These are phyloP conservation scores for Malacosoma neustria DNA, from an alignment of 2,888 invertebrate species.

Conservation along the genomic window DNA sequence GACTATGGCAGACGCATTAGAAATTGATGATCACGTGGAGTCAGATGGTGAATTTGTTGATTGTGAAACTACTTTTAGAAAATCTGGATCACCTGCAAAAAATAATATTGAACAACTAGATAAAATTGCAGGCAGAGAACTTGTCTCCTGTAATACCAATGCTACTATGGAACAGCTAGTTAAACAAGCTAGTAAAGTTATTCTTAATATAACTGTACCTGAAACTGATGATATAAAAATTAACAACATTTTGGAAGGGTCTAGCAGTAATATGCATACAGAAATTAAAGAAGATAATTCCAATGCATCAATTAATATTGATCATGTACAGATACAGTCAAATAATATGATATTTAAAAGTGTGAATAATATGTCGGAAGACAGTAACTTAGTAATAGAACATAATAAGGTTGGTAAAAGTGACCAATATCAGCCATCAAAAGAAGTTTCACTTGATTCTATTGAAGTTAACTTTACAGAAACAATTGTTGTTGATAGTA, in stretches of 20 bases:
- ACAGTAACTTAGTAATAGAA: background rate
- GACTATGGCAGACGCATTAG: conserved; percentile 24
- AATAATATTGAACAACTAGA: background rate
- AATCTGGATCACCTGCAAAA: conserved; percentile 24
- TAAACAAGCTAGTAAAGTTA: background rate
- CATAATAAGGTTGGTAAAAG: background rate
- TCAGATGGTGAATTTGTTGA: conserved; percentile 62
- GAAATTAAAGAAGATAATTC: background rate
- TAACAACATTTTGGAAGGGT: background rate
- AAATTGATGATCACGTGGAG: conserved; percentile 23
- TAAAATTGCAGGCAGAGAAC: background rate
- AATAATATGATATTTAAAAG: too few species aligned
- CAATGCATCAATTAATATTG: background rate
- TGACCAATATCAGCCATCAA: background rate
- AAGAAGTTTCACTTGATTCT: background rate
- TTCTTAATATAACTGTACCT: background rate
- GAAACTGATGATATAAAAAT: background rate
- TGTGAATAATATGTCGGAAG: background rate
- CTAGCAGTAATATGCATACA: background rate
- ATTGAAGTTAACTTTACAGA: background rate
- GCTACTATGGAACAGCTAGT: background rate
- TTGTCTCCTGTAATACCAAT: background rate
- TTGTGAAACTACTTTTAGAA: conserved; percentile 58
- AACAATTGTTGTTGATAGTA: background rate
- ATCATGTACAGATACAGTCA: background rate